Evolutionary conservation across 2,888 invertebrate species (phyloP).

Genomic region (Ferdinandea cuprea): DNA sequence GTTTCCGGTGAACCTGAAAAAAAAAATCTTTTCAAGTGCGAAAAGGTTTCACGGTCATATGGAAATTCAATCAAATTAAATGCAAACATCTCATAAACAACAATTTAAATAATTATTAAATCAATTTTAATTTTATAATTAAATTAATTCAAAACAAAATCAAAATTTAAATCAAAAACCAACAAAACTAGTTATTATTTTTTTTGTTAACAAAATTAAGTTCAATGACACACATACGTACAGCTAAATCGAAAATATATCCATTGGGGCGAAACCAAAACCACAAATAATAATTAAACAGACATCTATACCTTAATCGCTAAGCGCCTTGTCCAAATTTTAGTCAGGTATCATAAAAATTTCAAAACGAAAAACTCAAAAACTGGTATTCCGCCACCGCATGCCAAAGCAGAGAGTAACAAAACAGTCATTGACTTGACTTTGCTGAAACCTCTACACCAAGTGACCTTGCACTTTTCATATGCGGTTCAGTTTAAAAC

Average conservation of each 20-base stretch:
- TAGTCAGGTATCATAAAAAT: constrained; percentile 16
- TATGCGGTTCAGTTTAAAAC: constrained; percentile 38
- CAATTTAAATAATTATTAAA: not conserved
- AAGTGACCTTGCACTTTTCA: constrained; percentile 62
- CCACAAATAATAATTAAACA: constrained; percentile 50
- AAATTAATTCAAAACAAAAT: not conserved
- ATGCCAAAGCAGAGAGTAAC: not conserved
- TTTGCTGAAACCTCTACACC: constrained; percentile 8
- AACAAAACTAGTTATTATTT: constrained; percentile 24
- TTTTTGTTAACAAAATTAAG: constrained; percentile 38
- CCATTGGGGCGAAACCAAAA: constrained; percentile 21
- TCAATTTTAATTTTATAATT: not conserved
- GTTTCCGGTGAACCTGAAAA: too few species aligned
- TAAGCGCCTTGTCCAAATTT: constrained; percentile 13
- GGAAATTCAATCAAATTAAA: too few species aligned
- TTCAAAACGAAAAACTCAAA: not conserved
- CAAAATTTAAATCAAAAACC: not conserved
- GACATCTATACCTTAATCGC: constrained; percentile 49
- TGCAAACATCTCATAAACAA: too few species aligned
- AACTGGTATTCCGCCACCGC: constrained; percentile 15
- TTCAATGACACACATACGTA: constrained; percentile 56
- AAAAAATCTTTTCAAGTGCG: too few species aligned
- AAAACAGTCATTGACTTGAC: constrained; percentile 58
- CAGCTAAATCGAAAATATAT: constrained; percentile 15
- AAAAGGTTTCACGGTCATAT: too few species aligned